Evolutionary conservation across 2,888 invertebrate genomes (phyloP).

Genomic region (Dascillus cervinus): DNA sequence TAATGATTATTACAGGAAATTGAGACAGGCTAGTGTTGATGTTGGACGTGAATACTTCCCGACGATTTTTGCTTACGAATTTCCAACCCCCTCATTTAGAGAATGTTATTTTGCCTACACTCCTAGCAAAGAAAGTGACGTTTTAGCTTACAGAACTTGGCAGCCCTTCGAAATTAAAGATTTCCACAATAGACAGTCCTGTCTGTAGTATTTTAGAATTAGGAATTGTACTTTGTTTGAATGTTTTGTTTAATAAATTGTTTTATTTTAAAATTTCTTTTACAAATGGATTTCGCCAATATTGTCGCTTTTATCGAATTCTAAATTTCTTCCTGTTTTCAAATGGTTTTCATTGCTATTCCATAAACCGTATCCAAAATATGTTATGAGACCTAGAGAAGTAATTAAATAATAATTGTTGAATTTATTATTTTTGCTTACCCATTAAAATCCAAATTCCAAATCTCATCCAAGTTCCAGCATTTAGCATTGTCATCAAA

Average conservation of each 20-base stretch:
- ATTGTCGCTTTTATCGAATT: background rate
- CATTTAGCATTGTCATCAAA: slow-evolving; percentile 73
- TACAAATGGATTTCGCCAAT: background rate
- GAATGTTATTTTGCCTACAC: slow-evolving; percentile 35
- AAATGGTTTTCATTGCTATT: slow-evolving; percentile 48
- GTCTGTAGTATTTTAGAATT: slow-evolving; percentile 1
- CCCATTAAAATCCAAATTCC: slow-evolving; percentile 73
- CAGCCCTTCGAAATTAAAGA: slow-evolving; percentile 14
- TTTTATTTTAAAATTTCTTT: slow-evolving; percentile 2
- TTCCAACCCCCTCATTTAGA: slow-evolving; percentile 30
- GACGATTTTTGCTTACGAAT: slow-evolving; percentile 31
- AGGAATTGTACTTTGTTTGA: slow-evolving; percentile 1
- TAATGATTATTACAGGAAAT: slow-evolving; percentile 23
- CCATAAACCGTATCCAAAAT: slow-evolving; percentile 66
- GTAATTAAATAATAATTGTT: background rate
- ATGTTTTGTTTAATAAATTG: background rate
- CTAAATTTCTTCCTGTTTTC: background rate
- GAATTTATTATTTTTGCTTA: slow-evolving; percentile 36
- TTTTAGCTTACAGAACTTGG: slow-evolving; percentile 21
- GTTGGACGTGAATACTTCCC: slow-evolving; percentile 35
- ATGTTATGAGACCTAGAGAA: slow-evolving; percentile 60
- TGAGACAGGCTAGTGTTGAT: slow-evolving; percentile 28
- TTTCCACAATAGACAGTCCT: background rate
- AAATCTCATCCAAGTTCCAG: slow-evolving; percentile 75
- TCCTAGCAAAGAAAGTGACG: slow-evolving; percentile 32